A percentile compares a stretch with the other conserved stretches of the same genome.
phyloP scores from a whole-genome alignment of 2,113 vertebrate species.

The Menidia beryllina region DNA sequence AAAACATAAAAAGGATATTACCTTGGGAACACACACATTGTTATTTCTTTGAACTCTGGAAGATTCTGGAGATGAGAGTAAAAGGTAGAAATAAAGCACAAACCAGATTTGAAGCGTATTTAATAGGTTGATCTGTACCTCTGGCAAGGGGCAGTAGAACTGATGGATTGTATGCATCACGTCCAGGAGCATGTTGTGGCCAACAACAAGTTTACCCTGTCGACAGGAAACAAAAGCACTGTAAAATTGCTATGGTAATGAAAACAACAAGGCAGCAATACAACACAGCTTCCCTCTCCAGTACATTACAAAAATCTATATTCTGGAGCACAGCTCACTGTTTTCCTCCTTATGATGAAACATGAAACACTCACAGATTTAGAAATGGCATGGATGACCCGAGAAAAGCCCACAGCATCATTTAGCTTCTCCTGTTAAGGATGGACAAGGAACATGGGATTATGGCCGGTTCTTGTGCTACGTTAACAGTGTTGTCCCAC shows the following conservation, averaged over 20 bases:
- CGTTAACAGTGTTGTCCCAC: not conserved
- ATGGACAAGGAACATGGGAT: not conserved
- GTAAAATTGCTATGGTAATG: too few relatives aligned
- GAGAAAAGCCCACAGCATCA: constrained; percentile 97
- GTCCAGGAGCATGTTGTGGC: constrained; percentile 97
- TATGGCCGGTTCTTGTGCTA: too few relatives aligned
- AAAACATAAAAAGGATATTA: constrained; percentile 56
- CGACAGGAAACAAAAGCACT: not conserved
- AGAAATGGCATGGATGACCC: constrained; percentile 93
- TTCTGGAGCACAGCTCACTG: not conserved
- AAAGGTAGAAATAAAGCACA: constrained; percentile 1
- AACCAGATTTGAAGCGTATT: not conserved
- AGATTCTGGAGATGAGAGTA: constrained; percentile 85
- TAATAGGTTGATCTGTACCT: constrained; percentile 79
- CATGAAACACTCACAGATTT: constrained; percentile 89
- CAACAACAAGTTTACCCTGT: constrained; percentile 94
- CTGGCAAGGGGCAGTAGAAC: constrained; percentile 94
- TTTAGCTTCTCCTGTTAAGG: constrained; percentile 90
- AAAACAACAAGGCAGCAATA: not conserved
- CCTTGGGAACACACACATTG: constrained; percentile 95
- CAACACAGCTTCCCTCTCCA: not conserved
- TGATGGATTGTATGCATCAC: constrained; percentile 99
- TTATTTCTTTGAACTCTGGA: constrained; percentile 95
- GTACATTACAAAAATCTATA: not conserved
- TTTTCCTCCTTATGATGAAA: not conserved